Evolutionary conservation across 2,888 invertebrate species (phyloP).

Genomic region (Orchesella flavescens): DNA sequence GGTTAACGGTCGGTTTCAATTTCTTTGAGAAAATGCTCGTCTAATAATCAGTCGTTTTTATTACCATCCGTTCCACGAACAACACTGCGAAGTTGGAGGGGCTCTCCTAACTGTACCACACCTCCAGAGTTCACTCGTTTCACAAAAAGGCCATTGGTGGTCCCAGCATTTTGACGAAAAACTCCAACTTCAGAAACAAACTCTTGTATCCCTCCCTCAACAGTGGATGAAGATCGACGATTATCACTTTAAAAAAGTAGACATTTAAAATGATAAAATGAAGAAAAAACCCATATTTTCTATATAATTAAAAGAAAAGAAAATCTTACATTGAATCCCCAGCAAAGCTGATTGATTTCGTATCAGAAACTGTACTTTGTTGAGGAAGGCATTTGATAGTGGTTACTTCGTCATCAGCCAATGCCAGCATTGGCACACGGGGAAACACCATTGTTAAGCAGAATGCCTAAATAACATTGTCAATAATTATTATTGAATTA

Average conservation of each 20-base stretch:
- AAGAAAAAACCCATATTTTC: no score
- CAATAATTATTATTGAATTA: background rate
- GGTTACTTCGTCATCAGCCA: constrained; percentile 72
- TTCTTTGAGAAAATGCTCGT: no score
- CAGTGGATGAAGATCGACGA: constrained; percentile 70
- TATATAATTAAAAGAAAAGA: background rate
- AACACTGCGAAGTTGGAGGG: constrained; percentile 70
- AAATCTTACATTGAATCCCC: constrained; percentile 69
- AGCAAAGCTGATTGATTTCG: constrained; percentile 69
- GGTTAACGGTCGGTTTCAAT: no score
- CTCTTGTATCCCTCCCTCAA: constrained; percentile 70
- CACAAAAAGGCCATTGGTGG: constrained; percentile 68
- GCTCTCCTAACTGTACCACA: constrained; percentile 71
- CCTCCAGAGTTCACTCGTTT: constrained; percentile 71
- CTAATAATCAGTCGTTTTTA: no score
- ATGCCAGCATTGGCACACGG: constrained; percentile 68
- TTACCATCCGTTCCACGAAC: constrained; percentile 71
- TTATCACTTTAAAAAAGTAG: constrained; percentile 55
- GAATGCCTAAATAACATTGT: constrained; percentile 55
- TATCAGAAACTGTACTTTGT: constrained; percentile 69
- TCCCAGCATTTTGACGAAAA: constrained; percentile 70
- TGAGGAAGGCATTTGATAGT: constrained; percentile 71
- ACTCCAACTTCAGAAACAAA: constrained; percentile 71
- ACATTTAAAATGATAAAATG: background rate
- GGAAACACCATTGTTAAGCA: constrained; percentile 72